Base-by-base conservation (phyloP, 2,888 invertebrate genomes). In the Gonocerus acuteangulatus region DNA sequence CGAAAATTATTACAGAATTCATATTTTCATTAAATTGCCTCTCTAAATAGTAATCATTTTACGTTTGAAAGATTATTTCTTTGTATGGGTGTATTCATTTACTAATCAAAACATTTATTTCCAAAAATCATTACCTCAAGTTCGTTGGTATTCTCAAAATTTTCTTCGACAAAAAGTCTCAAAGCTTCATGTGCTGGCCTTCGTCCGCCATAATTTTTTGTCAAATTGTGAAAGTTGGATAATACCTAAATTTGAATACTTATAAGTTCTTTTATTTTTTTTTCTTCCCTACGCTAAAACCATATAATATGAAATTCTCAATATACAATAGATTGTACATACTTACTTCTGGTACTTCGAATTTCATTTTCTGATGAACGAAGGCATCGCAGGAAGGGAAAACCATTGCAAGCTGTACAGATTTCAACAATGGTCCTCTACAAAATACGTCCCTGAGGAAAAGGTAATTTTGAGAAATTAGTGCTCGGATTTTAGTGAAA, bases 351-450 rank as follows among this genome's bases (percentile, higher is more conserved):
- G 67, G 60, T 57, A 68, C 67, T 7, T 62, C 56, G 48, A 61
- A 67, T 48, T 66, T 69, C 74, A 90, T 78, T 66, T 83, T 82
- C 74, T 86, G 81, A 71, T 91, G 90, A n/a, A 91, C 90, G 74
- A 90, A 91, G 0, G 85, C 83, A 73, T 91, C 91, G 32, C 89
- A 89, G 73, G 91, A 91, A 6, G 76, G 71, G 73, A 79, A 89
- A 62, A 90, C 73, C 16, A 76, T 72, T 0, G 84, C 79, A 72
- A 80, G 75, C 73, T 90, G 89, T 2, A 90, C 80, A 16, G 82
- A 78, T 68, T 87, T 82, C 51, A 92, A 78, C 2, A 91, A 76
- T 0, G 80, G 74, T 45, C 90, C 89, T 70, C 85, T 75, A 74
- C 89, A 90, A 77, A 85, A 90, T 66, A 90, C 79, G 48, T 80